Evolutionary conservation across 1,140 invertebrate genomes (phyloP).

Genomic region (Acromyrmex heyeri): DNA sequence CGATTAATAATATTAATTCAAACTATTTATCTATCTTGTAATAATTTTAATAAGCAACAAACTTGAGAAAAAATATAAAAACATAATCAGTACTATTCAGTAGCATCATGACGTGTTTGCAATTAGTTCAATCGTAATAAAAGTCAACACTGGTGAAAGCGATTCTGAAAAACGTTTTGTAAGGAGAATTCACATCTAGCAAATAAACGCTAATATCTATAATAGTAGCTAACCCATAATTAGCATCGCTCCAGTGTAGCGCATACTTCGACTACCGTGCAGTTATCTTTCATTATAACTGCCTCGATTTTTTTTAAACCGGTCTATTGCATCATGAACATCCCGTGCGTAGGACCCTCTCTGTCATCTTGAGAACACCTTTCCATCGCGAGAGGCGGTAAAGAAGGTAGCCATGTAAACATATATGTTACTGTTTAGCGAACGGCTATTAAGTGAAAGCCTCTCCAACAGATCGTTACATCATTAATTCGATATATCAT

Average conservation of each 20-base stretch:
- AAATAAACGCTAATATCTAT: constrained; percentile 55
- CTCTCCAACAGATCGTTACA: background rate
- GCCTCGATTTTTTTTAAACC: constrained; percentile 63
- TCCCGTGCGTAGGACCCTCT: constrained; percentile 36
- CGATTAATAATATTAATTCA: background rate
- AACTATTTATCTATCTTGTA: background rate
- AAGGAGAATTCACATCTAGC: constrained; percentile 22
- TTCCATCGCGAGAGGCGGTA: constrained; percentile 18
- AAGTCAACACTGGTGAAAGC: constrained; percentile 35
- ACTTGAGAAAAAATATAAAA: background rate
- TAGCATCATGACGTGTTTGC: too few species aligned
- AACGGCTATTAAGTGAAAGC: constrained; percentile 24
- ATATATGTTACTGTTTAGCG: constrained; percentile 19
- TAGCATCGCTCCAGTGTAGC: constrained; percentile 54
- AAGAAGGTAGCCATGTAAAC: constrained; percentile 4
- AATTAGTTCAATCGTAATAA: constrained; percentile 40
- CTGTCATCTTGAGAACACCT: constrained; percentile 36
- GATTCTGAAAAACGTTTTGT: background rate
- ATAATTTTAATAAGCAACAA: constrained; percentile 12
- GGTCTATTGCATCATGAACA: constrained; percentile 38
- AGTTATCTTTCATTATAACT: constrained; percentile 71
- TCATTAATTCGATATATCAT: background rate
- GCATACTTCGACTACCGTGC: constrained; percentile 59
- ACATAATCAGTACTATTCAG: background rate
- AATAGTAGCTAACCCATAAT: constrained; percentile 50